A percentile compares a stretch with the other conserved stretches of the same genome.
Conservation (phyloP, 2,113 vertebrate genomes). For the Colius striatus region DNA sequence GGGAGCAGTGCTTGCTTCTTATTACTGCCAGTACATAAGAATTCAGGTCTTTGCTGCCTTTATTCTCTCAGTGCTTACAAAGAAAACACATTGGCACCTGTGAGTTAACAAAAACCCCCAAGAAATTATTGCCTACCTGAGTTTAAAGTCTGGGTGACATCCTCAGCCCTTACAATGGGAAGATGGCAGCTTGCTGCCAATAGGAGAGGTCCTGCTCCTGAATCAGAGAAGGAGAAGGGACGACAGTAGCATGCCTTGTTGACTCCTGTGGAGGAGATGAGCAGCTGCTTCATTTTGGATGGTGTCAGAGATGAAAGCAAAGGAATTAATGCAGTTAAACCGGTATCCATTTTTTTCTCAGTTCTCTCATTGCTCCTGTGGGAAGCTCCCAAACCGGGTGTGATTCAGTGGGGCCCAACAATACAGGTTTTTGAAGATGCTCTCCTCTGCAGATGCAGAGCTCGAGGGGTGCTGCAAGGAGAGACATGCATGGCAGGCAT, state of each 20-base stretch:
- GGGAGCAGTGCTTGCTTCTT: neutral
- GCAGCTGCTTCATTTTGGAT: neutral
- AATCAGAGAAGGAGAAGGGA: neutral
- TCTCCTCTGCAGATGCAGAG: neutral
- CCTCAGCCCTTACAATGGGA: neutral
- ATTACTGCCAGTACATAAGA: fast-evolving
- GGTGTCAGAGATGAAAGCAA: neutral
- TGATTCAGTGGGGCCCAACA: neutral
- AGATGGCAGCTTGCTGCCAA: neutral
- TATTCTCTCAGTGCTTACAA: neutral
- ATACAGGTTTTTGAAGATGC: neutral
- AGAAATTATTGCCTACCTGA: neutral
- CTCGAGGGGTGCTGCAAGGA: neutral
- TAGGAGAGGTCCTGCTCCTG: neutral
- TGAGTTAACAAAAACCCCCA: neutral
- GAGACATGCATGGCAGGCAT: fast-evolving
- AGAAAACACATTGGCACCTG: neutral
- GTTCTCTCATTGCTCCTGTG: neutral
- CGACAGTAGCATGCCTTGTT: neutral
- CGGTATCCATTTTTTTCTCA: neutral
- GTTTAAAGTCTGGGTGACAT: neutral
- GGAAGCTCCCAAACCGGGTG: fast-evolving
- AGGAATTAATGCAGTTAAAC: neutral
- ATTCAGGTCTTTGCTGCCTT: neutral
- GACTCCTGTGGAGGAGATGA: neutral